Conservation (phyloP, 2,888 invertebrate species). For the Euplagia quadripunctaria region DNA sequence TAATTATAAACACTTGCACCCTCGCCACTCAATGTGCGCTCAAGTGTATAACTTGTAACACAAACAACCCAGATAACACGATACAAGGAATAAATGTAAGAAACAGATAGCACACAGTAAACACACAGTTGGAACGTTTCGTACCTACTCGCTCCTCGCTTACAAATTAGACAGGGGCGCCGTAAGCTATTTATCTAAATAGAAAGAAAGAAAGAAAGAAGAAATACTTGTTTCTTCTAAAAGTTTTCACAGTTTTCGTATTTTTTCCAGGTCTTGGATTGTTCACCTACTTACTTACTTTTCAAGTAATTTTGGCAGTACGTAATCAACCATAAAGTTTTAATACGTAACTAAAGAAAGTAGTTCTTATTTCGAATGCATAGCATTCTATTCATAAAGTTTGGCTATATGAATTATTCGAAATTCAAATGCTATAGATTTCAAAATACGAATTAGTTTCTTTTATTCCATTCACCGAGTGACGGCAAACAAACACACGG, state of each 20-base stretch:
- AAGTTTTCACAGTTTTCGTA: background rate
- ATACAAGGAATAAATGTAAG: conserved; percentile 58
- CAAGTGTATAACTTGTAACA: conserved; percentile 25
- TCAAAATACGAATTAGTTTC: too few relatives aligned
- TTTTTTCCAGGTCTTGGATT: background rate
- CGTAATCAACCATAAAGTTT: too few relatives aligned
- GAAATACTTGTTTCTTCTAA: background rate
- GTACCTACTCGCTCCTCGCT: conserved; percentile 34
- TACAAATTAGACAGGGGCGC: conserved; percentile 62
- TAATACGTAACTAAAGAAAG: too few relatives aligned
- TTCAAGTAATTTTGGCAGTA: too few relatives aligned
- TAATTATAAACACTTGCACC: too few relatives aligned
- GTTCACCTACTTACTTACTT: background rate
- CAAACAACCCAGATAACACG: conserved; percentile 37
- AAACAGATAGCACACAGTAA: conserved; percentile 58
- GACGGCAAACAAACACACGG: too few relatives aligned
- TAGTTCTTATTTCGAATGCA: background rate
- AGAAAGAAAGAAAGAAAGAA: too few relatives aligned
- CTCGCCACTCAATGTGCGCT: background rate
- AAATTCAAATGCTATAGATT: too few relatives aligned
- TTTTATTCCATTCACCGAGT: too few relatives aligned
- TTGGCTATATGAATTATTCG: too few relatives aligned
- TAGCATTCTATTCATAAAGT: background rate
- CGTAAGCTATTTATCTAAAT: conserved; percentile 47
- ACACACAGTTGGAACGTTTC: conserved; percentile 54